Evolutionary conservation across 2,797 vertebrate genomes (phyloP).

Genomic region (Pristis pectinata): DNA sequence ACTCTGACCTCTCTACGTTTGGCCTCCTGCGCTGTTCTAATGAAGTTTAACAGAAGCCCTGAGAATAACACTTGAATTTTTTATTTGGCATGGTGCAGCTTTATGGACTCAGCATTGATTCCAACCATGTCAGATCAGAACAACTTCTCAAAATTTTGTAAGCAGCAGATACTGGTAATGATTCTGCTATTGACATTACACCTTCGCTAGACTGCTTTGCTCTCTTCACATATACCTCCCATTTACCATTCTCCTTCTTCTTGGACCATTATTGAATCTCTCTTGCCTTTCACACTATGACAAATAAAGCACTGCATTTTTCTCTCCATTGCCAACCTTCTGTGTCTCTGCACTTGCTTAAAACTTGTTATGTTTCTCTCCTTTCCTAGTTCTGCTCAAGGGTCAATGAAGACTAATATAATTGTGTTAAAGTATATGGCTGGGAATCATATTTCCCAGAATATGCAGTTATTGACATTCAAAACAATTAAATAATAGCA

Average conservation of each 20-base stretch:
- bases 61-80: not conserved
- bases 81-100: not conserved
- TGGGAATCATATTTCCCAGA: not conserved
- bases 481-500: not conserved
- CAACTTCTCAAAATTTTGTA: not conserved
- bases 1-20: not conserved
- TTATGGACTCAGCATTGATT: not conserved
- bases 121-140: not conserved
- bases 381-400: too few relatives aligned
- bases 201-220: not conserved
- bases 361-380: not conserved
- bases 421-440: not conserved
- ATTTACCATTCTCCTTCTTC: not conserved
- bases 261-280: not conserved
- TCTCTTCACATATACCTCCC: not conserved
- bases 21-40: not conserved
- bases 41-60: not conserved
- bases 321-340: not conserved
- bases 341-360: not conserved
- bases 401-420: not conserved
- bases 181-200: not conserved
- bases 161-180: not conserved
- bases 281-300: not conserved
- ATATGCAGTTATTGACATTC: not conserved
- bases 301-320: not conserved